Base-by-base conservation (phyloP, 2,888 invertebrate genomes). In the Toxonevra muliebris region DNA sequence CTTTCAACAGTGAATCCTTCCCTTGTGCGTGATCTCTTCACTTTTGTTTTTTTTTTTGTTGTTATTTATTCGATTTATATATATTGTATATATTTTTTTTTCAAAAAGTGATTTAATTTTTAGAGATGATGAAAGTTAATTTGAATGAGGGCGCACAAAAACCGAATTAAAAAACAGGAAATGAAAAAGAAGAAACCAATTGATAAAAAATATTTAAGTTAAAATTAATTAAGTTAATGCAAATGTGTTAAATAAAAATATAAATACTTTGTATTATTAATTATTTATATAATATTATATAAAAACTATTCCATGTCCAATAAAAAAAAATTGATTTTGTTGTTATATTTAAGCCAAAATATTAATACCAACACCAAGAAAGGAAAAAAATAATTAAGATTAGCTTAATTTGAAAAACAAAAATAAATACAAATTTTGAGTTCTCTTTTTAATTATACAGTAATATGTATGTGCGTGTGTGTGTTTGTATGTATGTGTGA, bases 1-100 rank as follows among this genome's bases (percentile, higher is more conserved):
- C 87, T 87, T 86, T 88, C 88, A 83, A 87, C 86, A 79, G 88
- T 87, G 82, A 89, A 88, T 86, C 90, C 90, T 86, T 92, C 92
- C 85, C 92, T 88, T 81, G 92, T 92, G 83, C 92, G 89, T 84
- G 92, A 92, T 86, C 92, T 89, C 87, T 92, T 92, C 87, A 92
- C 91, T 91, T 59, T 45, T 30, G 13, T 59, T 30, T 20, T 9
- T 10, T 17, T 43, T 42, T 43, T 58, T 19, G 0, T 17, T 1
- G 7, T 0, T n/a, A 50, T 15, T 20, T 15, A 20, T 19, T 48
- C 5, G n/a, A 41, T n/a, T 15, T 45, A 5, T 48, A 48, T 15
- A n/a, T 19, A 4, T 12, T 17, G 50, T 42, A 30, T 30, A 30
- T 30, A 30, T 30, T 30, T 30, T 30, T 4, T 30, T 30, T 30